Evolutionary conservation across 1,140 invertebrate genomes (phyloP).

Genomic region (Drosophila parvula): DNA sequence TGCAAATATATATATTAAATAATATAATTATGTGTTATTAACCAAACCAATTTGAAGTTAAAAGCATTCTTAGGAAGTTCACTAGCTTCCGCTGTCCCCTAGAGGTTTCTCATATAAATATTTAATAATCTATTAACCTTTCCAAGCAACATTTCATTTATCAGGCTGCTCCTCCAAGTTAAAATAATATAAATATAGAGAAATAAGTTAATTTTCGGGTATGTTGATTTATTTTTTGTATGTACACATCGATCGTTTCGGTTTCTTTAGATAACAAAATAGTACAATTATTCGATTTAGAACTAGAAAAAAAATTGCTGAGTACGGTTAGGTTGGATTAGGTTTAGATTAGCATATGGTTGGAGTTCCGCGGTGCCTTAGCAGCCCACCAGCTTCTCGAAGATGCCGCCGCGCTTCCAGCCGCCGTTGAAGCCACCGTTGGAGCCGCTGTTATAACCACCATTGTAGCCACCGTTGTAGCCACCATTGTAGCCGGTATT

Average conservation of each 20-base stretch:
- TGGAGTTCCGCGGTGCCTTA: slow-evolving; percentile 13
- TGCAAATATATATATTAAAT: too few relatives aligned
- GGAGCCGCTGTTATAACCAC: slow-evolving; percentile 31
- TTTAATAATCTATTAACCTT: not conserved
- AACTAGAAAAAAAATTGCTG: slow-evolving; percentile 62
- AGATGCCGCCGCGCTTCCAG: slow-evolving; percentile 78
- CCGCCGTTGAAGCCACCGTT: slow-evolving; percentile 33
- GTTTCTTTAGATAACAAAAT: slow-evolving; percentile 28
- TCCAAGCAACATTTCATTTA: too few relatives aligned
- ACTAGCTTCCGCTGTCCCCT: too few relatives aligned
- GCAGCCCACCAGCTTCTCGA: slow-evolving; percentile 75
- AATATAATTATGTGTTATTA: not conserved
- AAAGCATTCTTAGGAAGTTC: not conserved
- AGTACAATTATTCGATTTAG: slow-evolving; percentile 56
- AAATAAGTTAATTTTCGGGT: slow-evolving; percentile 1
- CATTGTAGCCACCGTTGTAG: slow-evolving; percentile 42
- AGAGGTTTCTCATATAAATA: not conserved
- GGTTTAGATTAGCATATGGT: slow-evolving; percentile 10
- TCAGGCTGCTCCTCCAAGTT: too few relatives aligned
- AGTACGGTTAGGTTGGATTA: slow-evolving; percentile 42
- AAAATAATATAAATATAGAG: not conserved
- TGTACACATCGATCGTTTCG: slow-evolving; percentile 38
- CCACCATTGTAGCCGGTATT: slow-evolving; percentile 38
- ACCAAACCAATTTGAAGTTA: not conserved
- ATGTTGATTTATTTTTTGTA: slow-evolving; percentile 41